Evolutionary conservation across 2,797 vertebrate species (phyloP).

Genomic region (Ceyx erithaca): DNA sequence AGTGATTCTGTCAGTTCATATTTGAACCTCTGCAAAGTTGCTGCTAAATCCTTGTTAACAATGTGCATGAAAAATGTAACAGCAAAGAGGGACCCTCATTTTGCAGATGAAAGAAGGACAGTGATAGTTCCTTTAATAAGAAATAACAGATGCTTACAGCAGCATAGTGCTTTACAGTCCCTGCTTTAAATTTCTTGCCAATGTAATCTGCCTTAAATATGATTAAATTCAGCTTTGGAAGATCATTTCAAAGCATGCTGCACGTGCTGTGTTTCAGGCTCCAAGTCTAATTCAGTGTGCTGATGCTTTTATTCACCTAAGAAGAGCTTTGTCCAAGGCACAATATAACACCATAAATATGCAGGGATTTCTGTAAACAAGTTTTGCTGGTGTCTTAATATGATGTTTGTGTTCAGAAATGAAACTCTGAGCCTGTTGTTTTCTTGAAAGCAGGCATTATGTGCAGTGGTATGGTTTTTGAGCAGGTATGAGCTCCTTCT

Average conservation of each 20-base stretch:
- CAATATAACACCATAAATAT: background rate
- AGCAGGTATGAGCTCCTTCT: background rate
- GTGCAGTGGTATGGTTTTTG: background rate
- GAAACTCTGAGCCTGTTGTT: background rate
- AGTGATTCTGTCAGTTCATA: background rate
- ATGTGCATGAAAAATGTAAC: background rate
- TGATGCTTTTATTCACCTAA: background rate
- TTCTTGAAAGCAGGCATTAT: background rate
- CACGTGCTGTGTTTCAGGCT: background rate
- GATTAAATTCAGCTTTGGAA: background rate
- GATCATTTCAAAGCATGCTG: background rate
- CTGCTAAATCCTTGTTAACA: background rate
- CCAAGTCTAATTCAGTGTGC: background rate
- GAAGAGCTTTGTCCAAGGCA: background rate
- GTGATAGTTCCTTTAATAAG: background rate
- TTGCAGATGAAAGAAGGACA: background rate
- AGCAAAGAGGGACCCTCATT: background rate
- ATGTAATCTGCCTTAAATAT: background rate
- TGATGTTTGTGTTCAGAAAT: conserved; percentile 4
- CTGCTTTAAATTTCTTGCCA: background rate
- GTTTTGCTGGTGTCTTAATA: background rate
- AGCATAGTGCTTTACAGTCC: background rate
- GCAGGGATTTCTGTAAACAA: background rate
- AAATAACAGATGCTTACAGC: background rate
- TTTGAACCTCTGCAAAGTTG: background rate